Conservation (phyloP, 1,140 invertebrate species). For the Coboldia fuscipes region DNA sequence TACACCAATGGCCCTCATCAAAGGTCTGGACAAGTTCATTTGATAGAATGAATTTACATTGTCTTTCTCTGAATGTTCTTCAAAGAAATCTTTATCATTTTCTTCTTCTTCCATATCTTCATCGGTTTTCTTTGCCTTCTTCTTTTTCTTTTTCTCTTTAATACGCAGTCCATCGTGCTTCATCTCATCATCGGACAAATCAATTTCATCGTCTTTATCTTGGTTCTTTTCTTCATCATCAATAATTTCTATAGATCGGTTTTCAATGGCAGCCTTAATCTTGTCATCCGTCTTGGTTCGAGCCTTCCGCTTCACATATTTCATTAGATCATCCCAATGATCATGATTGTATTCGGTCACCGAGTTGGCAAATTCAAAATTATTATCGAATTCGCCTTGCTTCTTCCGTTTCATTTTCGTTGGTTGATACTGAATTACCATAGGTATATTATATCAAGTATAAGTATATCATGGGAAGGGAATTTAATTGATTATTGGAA, state of each 20-base stretch:
- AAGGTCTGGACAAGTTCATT: constrained; percentile 78
- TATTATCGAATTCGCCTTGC: constrained; percentile 46
- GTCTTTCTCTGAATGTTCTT: constrained; percentile 41
- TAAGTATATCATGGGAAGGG: too few relatives aligned
- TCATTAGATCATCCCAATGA: constrained; percentile 66
- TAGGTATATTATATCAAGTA: constrained; percentile 3
- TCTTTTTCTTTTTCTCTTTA: constrained; percentile 28
- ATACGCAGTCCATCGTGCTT: constrained; percentile 40
- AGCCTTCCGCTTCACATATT: constrained; percentile 61
- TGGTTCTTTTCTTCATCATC: constrained; percentile 21
- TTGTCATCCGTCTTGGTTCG: constrained; percentile 69
- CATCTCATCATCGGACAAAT: constrained; percentile 47
- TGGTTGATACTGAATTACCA: constrained; percentile 45
- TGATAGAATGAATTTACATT: constrained; percentile 63
- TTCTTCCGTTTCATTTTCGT: constrained; percentile 47
- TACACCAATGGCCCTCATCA: constrained; percentile 68
- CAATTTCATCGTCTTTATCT: constrained; percentile 17
- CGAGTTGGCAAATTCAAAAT: constrained; percentile 51
- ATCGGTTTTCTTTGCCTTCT: constrained; percentile 26
- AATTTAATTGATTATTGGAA: neutral
- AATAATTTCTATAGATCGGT: too few relatives aligned
- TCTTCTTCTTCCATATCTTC: constrained; percentile 26
- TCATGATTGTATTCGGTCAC: constrained; percentile 56
- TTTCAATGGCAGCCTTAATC: constrained; percentile 23
- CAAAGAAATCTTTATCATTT: constrained; percentile 45